These are phyloP conservation scores for Leucophenga montana DNA, from an alignment of 2,888 invertebrate species.

Conservation along the genomic window DNA sequence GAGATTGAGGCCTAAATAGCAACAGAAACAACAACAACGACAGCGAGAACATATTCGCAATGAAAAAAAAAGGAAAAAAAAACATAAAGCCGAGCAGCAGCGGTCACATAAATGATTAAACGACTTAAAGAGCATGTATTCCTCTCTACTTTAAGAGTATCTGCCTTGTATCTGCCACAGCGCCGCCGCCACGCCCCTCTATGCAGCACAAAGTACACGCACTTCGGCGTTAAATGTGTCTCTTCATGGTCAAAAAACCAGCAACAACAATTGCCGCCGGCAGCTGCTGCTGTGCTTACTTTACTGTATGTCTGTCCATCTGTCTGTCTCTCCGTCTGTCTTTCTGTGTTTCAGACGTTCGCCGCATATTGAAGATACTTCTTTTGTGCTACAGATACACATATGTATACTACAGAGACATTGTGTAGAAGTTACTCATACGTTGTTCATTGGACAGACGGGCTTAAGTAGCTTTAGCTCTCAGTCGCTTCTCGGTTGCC, in stretches of 20 bases:
- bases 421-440: constrained; percentile 41
- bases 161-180: neutral
- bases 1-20: constrained; percentile 58
- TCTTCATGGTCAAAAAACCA: constrained; percentile 19
- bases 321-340: neutral
- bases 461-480: constrained; percentile 1
- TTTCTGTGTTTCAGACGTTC: neutral
- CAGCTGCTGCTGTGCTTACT: constrained; percentile 4
- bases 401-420: neutral
- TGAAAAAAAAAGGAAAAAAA: constrained; percentile 54
- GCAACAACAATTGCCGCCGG: neutral
- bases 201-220: neutral
- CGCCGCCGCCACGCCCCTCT: neutral
- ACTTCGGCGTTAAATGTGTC: constrained; percentile 6
- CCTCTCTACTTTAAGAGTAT: too few species aligned
- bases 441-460: constrained; percentile 47
- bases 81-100: constrained; percentile 39
- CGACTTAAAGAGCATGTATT: constrained; percentile 62
- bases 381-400: neutral
- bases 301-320: neutral
- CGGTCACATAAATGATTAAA: constrained; percentile 53
- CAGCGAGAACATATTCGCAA: constrained; percentile 26
- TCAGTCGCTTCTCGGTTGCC: constrained; percentile 2
- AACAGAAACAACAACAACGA: neutral
- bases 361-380: too few species aligned